phyloP scores from a whole-genome alignment of 1,140 invertebrate species.

The Drosophila mayri region DNA sequence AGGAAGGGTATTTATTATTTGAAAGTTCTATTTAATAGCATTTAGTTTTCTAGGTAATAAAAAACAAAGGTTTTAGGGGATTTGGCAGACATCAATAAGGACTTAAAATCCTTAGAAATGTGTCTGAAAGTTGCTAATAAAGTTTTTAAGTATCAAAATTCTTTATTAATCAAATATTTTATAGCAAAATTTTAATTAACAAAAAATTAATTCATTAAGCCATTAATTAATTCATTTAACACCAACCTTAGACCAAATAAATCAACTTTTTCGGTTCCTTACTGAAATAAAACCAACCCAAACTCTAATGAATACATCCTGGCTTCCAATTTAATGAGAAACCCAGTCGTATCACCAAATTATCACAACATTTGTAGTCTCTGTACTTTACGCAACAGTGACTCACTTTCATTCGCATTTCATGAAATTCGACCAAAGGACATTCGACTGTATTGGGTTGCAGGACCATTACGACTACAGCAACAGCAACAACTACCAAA shows the following conservation, averaged over 20 bases:
- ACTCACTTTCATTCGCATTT: conserved; percentile 4
- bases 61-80: background rate
- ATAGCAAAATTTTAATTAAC: too few species aligned
- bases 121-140: background rate
- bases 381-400: conserved; percentile 6
- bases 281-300: background rate
- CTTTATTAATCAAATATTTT: background rate
- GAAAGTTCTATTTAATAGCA: background rate
- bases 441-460: conserved; percentile 4
- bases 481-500: background rate
- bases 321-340: background rate
- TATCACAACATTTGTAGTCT: conserved; percentile 4
- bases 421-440: background rate
- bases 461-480: background rate
- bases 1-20: background rate
- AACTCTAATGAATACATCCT: background rate
- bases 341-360: background rate
- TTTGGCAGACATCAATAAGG: too few species aligned
- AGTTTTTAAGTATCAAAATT: background rate
- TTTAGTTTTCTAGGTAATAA: background rate
- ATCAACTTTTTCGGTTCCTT: background rate
- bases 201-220: background rate
- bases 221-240: background rate
- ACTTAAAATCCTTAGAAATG: background rate
- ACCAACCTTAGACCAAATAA: background rate